Evolutionary conservation across 2,888 invertebrate species (phyloP), one percentile per base, ranked within the genome.

Genomic region (Hyppa rectilinea): DNA sequence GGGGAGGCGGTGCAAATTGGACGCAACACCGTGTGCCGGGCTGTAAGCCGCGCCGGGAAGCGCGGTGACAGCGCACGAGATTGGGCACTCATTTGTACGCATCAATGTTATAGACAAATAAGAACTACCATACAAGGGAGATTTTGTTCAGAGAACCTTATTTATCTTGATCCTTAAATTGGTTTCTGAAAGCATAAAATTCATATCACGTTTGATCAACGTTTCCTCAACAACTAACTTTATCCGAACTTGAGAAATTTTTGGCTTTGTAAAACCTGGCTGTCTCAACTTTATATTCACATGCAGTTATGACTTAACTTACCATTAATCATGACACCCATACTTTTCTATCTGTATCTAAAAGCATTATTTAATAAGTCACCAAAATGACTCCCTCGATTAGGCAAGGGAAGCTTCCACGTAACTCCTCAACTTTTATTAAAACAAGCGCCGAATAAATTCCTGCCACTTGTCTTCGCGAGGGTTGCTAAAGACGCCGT

Each of bases 401-500:
- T 31, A 40, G 29, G 17, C 20, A 49, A 23, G 34, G 36, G 23
- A 31, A 49, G 29, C 59, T 31, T 34, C 26, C 38, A 62, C 55
- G 47, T 66, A 70, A 61, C 66, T 66, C 70, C 60, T 64, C 50
- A 53, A 64, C 64, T 67, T 75, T 80, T 67, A 80, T 67, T 79
- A 75, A 79, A 79, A 79, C 71, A 53, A 71, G 63, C 75, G 60
- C 40, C 45, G 43, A 58, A 71, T 79, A 79, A 75, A 80, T 79
- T 71, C 60, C 64, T 40, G 56, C 75, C 71, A 67, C 80, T 67
- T 80, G 64, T 71, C 71, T 79, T 68, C 79, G 31, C 49, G 55
- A 58, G 80, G 75, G 79, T 68, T 80, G 49, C 80, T 79, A 59
- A 79, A 79, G 71, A 81, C 50, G 45, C 65, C 83, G 71, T 83